These are phyloP conservation scores for Teinopalpus imperialis DNA, from an alignment of 2,888 invertebrate genomes.

Conservation along the genomic window DNA sequence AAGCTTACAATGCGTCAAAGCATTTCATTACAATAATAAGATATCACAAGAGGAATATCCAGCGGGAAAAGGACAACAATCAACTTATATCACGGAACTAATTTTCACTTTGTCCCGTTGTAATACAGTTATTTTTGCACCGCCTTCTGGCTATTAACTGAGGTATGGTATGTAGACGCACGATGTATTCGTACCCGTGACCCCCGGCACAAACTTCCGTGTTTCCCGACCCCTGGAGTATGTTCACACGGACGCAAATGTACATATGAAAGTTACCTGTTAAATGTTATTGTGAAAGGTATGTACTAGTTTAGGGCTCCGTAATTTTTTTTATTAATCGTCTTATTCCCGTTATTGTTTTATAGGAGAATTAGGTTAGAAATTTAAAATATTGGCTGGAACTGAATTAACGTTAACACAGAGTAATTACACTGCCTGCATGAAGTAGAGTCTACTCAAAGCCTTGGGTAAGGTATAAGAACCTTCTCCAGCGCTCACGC, in stretches of 20 bases:
- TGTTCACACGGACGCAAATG: conserved; percentile 49
- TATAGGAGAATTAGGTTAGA: too few relatives aligned
- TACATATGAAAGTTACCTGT: too few relatives aligned
- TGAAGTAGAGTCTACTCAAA: too few relatives aligned
- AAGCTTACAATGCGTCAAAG: conserved; percentile 12
- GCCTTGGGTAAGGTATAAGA: too few relatives aligned
- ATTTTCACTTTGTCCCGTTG: conserved; percentile 13
- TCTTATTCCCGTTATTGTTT: too few relatives aligned
- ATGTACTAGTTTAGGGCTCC: too few relatives aligned
- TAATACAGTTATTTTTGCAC: conserved; percentile 17
- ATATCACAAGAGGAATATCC: background rate
- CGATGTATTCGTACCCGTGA: conserved; percentile 31
- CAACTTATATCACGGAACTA: background rate
- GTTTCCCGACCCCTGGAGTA: conserved; percentile 36
- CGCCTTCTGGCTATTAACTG: background rate
- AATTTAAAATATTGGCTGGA: too few relatives aligned
- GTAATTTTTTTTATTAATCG: too few relatives aligned
- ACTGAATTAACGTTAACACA: too few relatives aligned
- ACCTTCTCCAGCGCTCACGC: too few relatives aligned
- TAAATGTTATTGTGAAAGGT: too few relatives aligned
- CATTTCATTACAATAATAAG: conserved; percentile 13
- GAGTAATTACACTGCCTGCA: too few relatives aligned
- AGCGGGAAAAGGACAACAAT: conserved; percentile 4
- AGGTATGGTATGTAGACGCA: background rate
- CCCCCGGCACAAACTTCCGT: conserved; percentile 46